Evolutionary conservation across 92 coral and sea anemone genomes (phyloP).

Genomic region (Desmophyllum pertusum): DNA sequence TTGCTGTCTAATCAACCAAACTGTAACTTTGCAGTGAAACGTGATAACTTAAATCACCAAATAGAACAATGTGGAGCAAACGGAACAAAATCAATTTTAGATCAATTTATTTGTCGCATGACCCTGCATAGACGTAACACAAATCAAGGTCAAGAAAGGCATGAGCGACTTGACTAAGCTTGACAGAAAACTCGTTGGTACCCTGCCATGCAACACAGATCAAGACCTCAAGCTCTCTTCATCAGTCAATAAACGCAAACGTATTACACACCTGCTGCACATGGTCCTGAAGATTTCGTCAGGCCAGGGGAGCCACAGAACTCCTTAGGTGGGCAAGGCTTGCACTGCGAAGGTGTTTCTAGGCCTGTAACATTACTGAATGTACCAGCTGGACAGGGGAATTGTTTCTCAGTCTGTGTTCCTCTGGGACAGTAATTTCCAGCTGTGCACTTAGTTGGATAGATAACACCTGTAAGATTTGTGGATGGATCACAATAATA

Average conservation of each 20-base stretch:
- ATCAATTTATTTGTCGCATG: too few relatives aligned
- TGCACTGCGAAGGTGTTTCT: constrained; percentile 59
- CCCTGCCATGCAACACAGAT: background rate
- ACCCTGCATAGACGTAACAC: too few relatives aligned
- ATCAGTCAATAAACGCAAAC: background rate
- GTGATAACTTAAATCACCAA: too few relatives aligned
- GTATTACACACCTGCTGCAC: constrained; percentile 74
- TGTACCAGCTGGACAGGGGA: constrained; percentile 92
- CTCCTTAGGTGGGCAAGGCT: constrained; percentile 77
- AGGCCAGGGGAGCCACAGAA: constrained; percentile 89
- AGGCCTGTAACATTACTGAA: constrained; percentile 83
- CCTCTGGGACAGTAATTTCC: constrained; percentile 95
- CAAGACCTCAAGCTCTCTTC: too few relatives aligned
- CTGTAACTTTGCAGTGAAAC: background rate
- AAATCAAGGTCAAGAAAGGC: background rate
- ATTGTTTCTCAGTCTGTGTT: constrained; percentile 80
- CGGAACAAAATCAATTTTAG: too few relatives aligned
- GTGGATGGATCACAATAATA: constrained; percentile 82
- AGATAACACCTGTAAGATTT: constrained; percentile 75
- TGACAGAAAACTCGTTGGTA: background rate
- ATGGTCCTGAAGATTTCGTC: constrained; percentile 69
- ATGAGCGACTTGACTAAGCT: too few relatives aligned
- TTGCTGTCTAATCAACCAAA: background rate
- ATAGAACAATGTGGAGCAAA: too few relatives aligned
- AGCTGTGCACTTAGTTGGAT: constrained; percentile 87